Percentiles rank a stretch among this genome's conserved stretches.
Conservation (phyloP, 2,113 vertebrate genomes). For the Poeciliopsis prolifica region DNA sequence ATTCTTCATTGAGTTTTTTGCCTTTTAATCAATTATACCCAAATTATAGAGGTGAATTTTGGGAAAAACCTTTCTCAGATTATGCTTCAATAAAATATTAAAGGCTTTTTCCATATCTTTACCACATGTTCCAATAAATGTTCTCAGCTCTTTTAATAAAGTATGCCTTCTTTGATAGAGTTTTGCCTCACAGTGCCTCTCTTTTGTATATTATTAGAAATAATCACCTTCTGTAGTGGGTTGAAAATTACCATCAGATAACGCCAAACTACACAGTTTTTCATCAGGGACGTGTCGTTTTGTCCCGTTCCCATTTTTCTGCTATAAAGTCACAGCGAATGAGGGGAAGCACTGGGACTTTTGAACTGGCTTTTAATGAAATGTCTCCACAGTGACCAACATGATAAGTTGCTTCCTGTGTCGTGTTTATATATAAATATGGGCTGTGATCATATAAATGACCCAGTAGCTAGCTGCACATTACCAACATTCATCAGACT, state of each 20-base stretch:
- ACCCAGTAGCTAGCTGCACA: constrained; percentile 50
- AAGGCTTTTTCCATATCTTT: background rate
- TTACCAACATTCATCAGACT: constrained; percentile 69
- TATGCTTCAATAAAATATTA: background rate
- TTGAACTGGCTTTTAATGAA: constrained; percentile 60
- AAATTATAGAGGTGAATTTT: too few relatives aligned
- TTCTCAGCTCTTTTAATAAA: background rate
- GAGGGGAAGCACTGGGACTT: constrained; percentile 39
- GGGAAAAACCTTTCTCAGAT: too few relatives aligned
- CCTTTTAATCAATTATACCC: too few relatives aligned
- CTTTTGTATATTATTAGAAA: constrained; percentile 1
- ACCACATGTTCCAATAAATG: background rate
- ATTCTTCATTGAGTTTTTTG: too few relatives aligned
- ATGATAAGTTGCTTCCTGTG: constrained; percentile 62
- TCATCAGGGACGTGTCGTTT: constrained; percentile 20
- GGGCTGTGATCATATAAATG: constrained; percentile 62
- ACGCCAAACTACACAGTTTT: constrained; percentile 14
- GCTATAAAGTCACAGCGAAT: constrained; percentile 27
- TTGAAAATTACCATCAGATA: constrained; percentile 25
- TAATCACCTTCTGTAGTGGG: constrained; percentile 16
- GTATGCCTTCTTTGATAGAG: background rate
- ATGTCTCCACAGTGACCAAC: constrained; percentile 45
- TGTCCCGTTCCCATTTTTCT: constrained; percentile 29
- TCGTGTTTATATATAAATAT: constrained; percentile 60
- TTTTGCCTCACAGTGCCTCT: background rate